Evolutionary conservation across 1,140 invertebrate genomes (phyloP).

Genomic region (Brachionus manjavacas): DNA sequence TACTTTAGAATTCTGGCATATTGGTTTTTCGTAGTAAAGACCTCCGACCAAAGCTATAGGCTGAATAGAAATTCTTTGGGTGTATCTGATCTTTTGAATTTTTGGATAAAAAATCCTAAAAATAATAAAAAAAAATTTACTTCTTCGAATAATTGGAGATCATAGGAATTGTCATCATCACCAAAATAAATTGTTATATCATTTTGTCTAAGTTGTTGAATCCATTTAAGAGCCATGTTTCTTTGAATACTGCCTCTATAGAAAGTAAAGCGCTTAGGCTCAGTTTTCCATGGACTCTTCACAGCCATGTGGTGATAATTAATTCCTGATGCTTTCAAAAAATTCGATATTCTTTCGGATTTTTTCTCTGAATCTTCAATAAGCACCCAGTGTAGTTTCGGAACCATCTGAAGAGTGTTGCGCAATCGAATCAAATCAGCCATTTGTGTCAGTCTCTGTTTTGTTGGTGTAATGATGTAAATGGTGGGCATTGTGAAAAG

Average conservation of each 20-base stretch:
- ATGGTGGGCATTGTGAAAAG: slow-evolving; percentile 43
- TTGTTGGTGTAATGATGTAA: slow-evolving; percentile 79
- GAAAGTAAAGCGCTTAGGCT: slow-evolving; percentile 69
- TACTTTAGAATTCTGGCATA: slow-evolving; percentile 43
- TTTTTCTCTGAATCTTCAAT: slow-evolving; percentile 75
- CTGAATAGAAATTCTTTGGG: slow-evolving; percentile 86
- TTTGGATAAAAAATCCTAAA: no score
- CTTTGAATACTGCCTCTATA: slow-evolving; percentile 89
- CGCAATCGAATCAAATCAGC: slow-evolving; percentile 82
- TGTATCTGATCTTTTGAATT: slow-evolving; percentile 65
- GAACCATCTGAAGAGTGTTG: slow-evolving; percentile 76
- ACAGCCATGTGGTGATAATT: slow-evolving; percentile 71
- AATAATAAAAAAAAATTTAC: neutral
- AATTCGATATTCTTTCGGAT: slow-evolving; percentile 69
- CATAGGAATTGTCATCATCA: slow-evolving; percentile 96
- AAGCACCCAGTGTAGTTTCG: slow-evolving; percentile 85
- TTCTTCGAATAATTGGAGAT: slow-evolving; percentile 79
- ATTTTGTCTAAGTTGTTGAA: slow-evolving; percentile 59
- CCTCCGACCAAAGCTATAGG: slow-evolving; percentile 80
- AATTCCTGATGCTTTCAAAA: slow-evolving; percentile 69
- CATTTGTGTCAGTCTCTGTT: slow-evolving; percentile 75
- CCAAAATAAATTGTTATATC: slow-evolving; percentile 76
- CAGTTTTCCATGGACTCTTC: slow-evolving; percentile 68
- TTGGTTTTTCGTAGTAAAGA: slow-evolving; percentile 53
- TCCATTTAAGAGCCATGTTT: slow-evolving; percentile 80